These are phyloP conservation scores for Bilobella aurantiaca DNA, from an alignment of 1,140 invertebrate genomes.

Conservation along the genomic window DNA sequence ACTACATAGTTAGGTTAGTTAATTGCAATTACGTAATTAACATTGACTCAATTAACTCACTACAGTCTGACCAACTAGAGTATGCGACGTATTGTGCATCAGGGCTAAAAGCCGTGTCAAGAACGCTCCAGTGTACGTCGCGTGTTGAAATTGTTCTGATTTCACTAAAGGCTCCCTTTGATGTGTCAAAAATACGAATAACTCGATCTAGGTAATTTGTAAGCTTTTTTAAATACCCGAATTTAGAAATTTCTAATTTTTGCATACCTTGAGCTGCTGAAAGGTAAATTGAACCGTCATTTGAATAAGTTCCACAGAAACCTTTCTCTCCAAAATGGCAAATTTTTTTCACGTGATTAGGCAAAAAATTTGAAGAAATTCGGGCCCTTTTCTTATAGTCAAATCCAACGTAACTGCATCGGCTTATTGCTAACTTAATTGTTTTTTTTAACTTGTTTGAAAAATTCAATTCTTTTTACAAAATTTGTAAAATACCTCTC, in stretches of 20 bases:
- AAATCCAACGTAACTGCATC: slow-evolving; percentile 16
- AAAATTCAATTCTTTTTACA: background rate
- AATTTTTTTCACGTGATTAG: slow-evolving; percentile 48
- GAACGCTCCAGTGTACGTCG: background rate
- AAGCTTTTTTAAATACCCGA: background rate
- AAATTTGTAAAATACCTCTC: slow-evolving; percentile 16
- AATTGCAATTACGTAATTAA: background rate
- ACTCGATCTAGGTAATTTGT: background rate
- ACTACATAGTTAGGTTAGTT: slow-evolving; percentile 44
- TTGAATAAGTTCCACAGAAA: slow-evolving; percentile 67
- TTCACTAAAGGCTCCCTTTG: background rate
- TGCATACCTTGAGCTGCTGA: slow-evolving; percentile 69
- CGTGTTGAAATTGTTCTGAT: background rate
- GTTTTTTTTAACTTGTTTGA: background rate
- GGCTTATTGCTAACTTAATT: slow-evolving; percentile 11
- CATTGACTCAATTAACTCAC: slow-evolving; percentile 45
- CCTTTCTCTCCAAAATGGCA: slow-evolving; percentile 55
- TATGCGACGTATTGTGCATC: slow-evolving; percentile 51
- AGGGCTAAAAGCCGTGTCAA: background rate
- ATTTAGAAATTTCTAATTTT: slow-evolving; percentile 22
- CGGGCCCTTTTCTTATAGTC: slow-evolving; percentile 17
- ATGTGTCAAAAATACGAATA: background rate
- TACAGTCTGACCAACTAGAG: slow-evolving; percentile 68
- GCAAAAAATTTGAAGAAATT: slow-evolving; percentile 43
- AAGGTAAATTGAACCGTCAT: slow-evolving; percentile 59